Conservation (phyloP, 2,113 vertebrate genomes). For the Salvelinus alpinus region DNA sequence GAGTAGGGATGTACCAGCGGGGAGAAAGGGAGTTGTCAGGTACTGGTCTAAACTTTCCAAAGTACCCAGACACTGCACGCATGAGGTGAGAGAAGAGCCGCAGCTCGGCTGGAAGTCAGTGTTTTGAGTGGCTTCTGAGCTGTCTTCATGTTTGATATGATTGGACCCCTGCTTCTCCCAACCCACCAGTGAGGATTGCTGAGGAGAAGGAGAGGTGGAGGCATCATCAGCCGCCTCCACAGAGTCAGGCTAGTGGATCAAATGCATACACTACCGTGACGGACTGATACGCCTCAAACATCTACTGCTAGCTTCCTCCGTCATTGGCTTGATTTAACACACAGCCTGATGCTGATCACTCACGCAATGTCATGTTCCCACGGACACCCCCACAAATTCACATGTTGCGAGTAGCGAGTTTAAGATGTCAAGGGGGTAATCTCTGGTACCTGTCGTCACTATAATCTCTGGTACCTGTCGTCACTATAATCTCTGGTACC, state of each 20-base stretch:
- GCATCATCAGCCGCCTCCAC: no score
- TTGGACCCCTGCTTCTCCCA: background rate
- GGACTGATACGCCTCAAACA: slow-evolving; percentile 15
- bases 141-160: slow-evolving; percentile 33
- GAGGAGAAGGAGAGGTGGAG: slow-evolving; percentile 8
- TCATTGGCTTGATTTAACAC: slow-evolving; percentile 5
- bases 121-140: slow-evolving; percentile 14
- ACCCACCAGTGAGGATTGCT: slow-evolving; percentile 13
- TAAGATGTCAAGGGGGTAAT: background rate
- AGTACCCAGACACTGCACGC: slow-evolving; percentile 2
- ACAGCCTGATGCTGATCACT: slow-evolving; percentile 8
- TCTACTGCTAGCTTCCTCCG: background rate
- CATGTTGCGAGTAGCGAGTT: background rate
- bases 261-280: slow-evolving; percentile 15
- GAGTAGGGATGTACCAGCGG: background rate
- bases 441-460: no score
- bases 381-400: slow-evolving; percentile 4
- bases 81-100: background rate
- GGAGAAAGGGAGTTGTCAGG: background rate
- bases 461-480: no score
- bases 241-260: slow-evolving; percentile 4
- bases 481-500: no score
- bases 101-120: background rate
- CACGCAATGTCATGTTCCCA: slow-evolving; percentile 14
- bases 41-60: background rate